Base-by-base conservation (phyloP, 1,140 invertebrate species). In the Diorhabda elongata region DNA sequence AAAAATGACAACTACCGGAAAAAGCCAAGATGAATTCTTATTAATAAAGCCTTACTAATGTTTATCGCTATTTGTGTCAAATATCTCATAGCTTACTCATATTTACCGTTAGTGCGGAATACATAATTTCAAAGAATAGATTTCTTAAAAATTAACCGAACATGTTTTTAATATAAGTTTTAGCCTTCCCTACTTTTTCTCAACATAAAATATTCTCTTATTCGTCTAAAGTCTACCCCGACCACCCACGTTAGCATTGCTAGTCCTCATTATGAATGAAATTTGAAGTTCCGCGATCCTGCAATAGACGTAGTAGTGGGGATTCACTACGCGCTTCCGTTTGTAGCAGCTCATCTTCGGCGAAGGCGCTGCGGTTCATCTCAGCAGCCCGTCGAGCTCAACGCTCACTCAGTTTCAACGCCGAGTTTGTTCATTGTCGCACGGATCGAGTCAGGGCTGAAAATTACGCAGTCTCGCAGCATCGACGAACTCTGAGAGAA, bases 251-350 rank as follows among this genome's bases (percentile, higher is more conserved):
- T 6, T n/a, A 52, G 4, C 6, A 52, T 52, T 3, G 47, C 47
- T 8, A 52, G 47, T n/a, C 6, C 47, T n/a, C 3, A 52, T 52
- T 52, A 52, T 52, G 47, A 52, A 52, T 52, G 47, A 52, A 26
- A 52, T 52, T n/a, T n/a, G n/a, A 52, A 52, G 47, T 52, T 52
- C 47, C 47, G 47, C 47, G 47, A 52, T 52, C 47, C 47, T 52
- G 47, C 47, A 52, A 52, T 52, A 52, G 3, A 8, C 47, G 3
- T 2, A 52, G 47, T 52, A n/a, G 47, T 3, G 47, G 47, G 47
- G 47, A 52, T 52, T n/a, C 47, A 52, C 47, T 4, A 52, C 47
- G n/a, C 47, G 47, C 47, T 52, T 52, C 47, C 47, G 47, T n/a
- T 6, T 52, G 47, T 52, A 52, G 47, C 47, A 8, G 6, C 6